Conservation (phyloP, 1,140 invertebrate genomes). For the Elymnias hypermnestra region DNA sequence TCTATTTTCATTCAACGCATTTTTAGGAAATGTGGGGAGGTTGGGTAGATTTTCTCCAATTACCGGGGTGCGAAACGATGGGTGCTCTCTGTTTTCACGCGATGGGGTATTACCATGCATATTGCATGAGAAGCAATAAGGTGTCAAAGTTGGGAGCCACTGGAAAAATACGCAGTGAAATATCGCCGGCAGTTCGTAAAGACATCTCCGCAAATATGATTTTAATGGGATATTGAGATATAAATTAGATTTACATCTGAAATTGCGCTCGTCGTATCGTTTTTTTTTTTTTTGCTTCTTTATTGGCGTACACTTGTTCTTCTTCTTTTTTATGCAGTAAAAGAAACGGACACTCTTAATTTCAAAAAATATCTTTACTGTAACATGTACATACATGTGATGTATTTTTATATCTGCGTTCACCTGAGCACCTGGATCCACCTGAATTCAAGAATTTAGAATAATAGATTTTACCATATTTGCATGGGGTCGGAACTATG, state of each 20-base stretch:
- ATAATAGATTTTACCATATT: too few relatives aligned
- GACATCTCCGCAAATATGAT: conserved; percentile 31
- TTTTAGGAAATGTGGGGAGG: conserved; percentile 1
- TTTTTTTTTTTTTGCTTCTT: too few relatives aligned
- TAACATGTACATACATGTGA: too few relatives aligned
- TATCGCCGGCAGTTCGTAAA: conserved; percentile 23
- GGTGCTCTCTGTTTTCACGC: conserved; percentile 23
- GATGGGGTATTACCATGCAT: conserved; percentile 51
- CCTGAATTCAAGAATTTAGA: too few relatives aligned
- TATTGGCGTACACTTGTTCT: too few relatives aligned
- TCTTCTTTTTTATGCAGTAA: too few relatives aligned
- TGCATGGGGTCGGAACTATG: too few relatives aligned
- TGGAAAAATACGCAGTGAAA: conserved; percentile 31
- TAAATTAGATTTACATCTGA: conserved; percentile 7
- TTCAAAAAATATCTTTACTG: too few relatives aligned
- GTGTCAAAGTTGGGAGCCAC: conserved; percentile 47
- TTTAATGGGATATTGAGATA: conserved; percentile 25
- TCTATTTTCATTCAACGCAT: conserved; percentile 3
- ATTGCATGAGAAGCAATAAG: conserved; percentile 64
- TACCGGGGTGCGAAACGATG: conserved; percentile 28
- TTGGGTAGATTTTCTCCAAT: conserved; percentile 43
- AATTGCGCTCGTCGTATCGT: too few relatives aligned
- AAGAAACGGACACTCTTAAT: too few relatives aligned
- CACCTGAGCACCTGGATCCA: too few relatives aligned
- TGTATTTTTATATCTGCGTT: too few relatives aligned